These are phyloP conservation scores for Elachura formosa DNA, from an alignment of 2,113 vertebrate genomes.

Conservation along the genomic window DNA sequence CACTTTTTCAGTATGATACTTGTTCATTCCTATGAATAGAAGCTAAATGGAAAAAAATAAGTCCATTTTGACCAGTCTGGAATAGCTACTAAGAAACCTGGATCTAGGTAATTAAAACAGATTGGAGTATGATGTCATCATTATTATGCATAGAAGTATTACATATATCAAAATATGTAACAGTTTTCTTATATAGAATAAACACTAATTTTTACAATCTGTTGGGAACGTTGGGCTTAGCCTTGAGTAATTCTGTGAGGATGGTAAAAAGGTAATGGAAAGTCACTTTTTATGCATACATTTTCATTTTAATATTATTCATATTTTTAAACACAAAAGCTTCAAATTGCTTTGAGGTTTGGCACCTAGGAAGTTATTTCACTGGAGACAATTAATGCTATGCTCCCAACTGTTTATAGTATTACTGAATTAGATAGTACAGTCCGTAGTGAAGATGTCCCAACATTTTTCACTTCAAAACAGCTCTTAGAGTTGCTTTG, in stretches of 20 bases:
- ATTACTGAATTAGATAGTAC: background rate
- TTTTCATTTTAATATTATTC: background rate
- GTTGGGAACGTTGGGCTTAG: background rate
- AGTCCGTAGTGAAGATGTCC: background rate
- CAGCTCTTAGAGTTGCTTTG: background rate
- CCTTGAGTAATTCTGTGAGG: background rate
- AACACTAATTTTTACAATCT: background rate
- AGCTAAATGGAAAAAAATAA: background rate
- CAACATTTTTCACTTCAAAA: background rate
- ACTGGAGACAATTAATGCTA: background rate
- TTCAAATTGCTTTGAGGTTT: background rate
- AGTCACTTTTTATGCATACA: background rate
- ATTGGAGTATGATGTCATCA: background rate
- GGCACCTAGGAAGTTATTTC: background rate
- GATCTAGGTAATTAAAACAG: background rate
- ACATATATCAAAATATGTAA: background rate
- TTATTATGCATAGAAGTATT: background rate
- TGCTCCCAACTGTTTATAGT: background rate
- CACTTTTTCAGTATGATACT: background rate
- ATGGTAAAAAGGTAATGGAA: background rate
- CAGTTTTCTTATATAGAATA: background rate
- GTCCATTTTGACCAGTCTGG: background rate
- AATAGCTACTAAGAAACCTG: background rate
- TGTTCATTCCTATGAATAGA: background rate
- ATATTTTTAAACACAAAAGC: background rate